Conservation (phyloP, 2,888 invertebrate genomes). For the Mesorhabditis spiculigera region DNA sequence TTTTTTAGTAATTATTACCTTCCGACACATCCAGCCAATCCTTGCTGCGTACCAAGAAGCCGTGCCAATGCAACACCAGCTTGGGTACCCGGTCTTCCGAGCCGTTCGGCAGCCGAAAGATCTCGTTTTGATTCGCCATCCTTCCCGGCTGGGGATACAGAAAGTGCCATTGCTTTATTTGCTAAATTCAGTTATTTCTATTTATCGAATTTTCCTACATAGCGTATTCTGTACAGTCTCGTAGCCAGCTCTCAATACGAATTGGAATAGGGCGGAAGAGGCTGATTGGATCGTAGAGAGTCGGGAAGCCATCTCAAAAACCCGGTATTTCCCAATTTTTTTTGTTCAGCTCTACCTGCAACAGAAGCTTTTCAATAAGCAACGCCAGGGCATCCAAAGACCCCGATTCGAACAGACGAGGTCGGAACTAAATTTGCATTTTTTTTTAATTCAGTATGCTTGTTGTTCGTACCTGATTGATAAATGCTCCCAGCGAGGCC, state of each 20-base stretch:
- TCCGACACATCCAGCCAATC: background rate
- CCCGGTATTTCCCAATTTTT: background rate
- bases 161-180: slow-evolving; percentile 25
- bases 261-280: slow-evolving; percentile 53
- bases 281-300: slow-evolving; percentile 51
- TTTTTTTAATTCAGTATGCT: background rate
- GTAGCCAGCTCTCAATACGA: slow-evolving; percentile 49
- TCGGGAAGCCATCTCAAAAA: slow-evolving; percentile 40
- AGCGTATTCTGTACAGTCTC: slow-evolving; percentile 32
- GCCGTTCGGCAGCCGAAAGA: slow-evolving; percentile 27
- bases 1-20: background rate
- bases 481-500: slow-evolving; percentile 83
- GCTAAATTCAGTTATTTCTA: slow-evolving; percentile 11
- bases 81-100: slow-evolving; percentile 62
- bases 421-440: slow-evolving; percentile 31
- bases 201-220: background rate
- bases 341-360: slow-evolving; percentile 13
- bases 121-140: slow-evolving; percentile 12
- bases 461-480: slow-evolving; percentile 69
- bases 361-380: slow-evolving; percentile 47
- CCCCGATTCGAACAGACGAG: slow-evolving; percentile 45
- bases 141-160: slow-evolving; percentile 18
- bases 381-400: slow-evolving; percentile 48
- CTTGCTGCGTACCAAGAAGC: slow-evolving; percentile 73
- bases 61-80: slow-evolving; percentile 93